Base-by-base conservation (phyloP, 2,888 invertebrate genomes). In the Podabrus alpinus region DNA sequence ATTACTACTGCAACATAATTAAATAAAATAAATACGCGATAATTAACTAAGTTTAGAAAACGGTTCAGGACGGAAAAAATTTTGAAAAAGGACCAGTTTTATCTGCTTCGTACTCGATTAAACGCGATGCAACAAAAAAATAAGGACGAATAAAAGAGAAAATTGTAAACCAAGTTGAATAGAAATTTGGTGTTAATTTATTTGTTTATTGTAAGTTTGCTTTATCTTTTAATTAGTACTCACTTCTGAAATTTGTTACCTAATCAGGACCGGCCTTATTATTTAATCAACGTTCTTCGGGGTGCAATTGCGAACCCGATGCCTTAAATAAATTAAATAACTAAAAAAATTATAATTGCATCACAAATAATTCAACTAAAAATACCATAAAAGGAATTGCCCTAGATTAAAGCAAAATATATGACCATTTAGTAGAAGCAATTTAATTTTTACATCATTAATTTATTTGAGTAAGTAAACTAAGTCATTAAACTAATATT, bases 91-190 rank as follows among this genome's bases (percentile, higher is more conserved):
- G 45, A 59, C 67, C 16, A 19, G 71, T 21, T 71, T 60, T 67
- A 71, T 66, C 71, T 71, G 71, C 67, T 60, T 71, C 21, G 60
- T 66, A 67, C 71, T 25, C 17, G 71, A 19, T 59, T 24, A 60
- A 61, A 60, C 60, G 19, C 59, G 60, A 71, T 11, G 17, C 66
- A 16, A 15, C 29, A 13, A 13, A 29, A 45, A 45, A 45, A 45
- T 45, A 45, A 45, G 45, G 45, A 45, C 45, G 45, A 45, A 45
- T 45, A 45, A 13, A 45, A 45, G 45, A 45, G 45, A 45, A 45
- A 45, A 45, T 45, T n/a, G 45, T n/a, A 45, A 7, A 13, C 45
- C 70, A 45, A 15, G 15, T 45, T 19, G 21, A 9, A 64, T 16
- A 70, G 10, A 19, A 59, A 70, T 64, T 62, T 11, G 17, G 15